Conservation (phyloP, 2,888 invertebrate genomes). For the Odontocolon sp. region DNA sequence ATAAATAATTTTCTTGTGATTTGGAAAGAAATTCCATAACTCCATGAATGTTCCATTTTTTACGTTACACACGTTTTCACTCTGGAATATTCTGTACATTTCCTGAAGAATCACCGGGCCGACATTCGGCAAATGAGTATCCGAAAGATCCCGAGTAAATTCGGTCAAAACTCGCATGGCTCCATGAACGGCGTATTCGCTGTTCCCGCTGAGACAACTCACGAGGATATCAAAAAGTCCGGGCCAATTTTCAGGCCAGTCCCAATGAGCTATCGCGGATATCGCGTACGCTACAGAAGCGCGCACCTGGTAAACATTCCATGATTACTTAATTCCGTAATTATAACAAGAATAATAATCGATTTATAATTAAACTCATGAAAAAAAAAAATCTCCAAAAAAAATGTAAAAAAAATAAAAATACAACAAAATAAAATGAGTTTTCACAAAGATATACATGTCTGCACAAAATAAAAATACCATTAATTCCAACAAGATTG, state of each 20-base stretch:
- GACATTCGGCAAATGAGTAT: slow-evolving; percentile 85
- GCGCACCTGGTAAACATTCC: slow-evolving; percentile 80
- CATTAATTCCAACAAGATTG: no score
- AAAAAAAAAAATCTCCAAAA: neutral
- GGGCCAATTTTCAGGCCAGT: slow-evolving; percentile 89
- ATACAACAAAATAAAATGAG: neutral
- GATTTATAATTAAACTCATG: neutral
- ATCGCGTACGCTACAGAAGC: slow-evolving; percentile 87
- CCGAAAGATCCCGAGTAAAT: slow-evolving; percentile 86
- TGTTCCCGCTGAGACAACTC: slow-evolving; percentile 84
- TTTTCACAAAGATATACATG: neutral
- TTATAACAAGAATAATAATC: neutral
- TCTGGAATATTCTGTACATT: slow-evolving; percentile 86
- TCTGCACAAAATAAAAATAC: no score
- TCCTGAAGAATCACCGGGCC: slow-evolving; percentile 87
- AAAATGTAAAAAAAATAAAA: slow-evolving; percentile 10
- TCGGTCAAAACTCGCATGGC: slow-evolving; percentile 88
- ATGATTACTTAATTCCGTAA: neutral
- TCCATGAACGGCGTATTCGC: slow-evolving; percentile 85
- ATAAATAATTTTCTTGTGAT: neutral
- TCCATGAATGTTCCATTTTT: neutral
- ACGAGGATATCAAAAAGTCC: slow-evolving; percentile 86
- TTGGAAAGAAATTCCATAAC: slow-evolving; percentile 28
- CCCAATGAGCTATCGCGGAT: slow-evolving; percentile 87
- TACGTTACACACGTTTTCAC: slow-evolving; percentile 82